These are phyloP conservation scores for Drosophila malerkotliana DNA, from an alignment of 1,140 invertebrate genomes.

Conservation along the genomic window DNA sequence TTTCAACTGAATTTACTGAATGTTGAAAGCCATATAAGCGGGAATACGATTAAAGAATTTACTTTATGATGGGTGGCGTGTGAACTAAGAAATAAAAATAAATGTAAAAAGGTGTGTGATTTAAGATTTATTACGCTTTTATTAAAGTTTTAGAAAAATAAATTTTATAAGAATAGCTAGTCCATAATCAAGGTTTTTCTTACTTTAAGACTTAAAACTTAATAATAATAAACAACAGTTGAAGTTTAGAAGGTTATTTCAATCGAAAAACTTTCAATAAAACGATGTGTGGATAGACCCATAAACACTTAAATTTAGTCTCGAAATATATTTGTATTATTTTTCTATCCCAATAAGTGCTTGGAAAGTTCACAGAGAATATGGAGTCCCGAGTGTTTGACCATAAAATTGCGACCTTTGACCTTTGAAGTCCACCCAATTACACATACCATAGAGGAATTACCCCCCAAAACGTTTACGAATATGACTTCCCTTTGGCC, in stretches of 20 bases:
- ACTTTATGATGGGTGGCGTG: neutral
- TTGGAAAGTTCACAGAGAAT: neutral
- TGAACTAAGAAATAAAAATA: conserved; percentile 1
- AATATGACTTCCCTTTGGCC: conserved; percentile 23
- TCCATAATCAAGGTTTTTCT: too few species aligned
- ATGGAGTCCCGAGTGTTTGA: neutral
- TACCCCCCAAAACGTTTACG: conserved; percentile 10
- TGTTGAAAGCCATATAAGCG: conserved; percentile 1
- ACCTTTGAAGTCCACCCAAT: conserved; percentile 23
- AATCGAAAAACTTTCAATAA: neutral
- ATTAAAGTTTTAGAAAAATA: too few species aligned
- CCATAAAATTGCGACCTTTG: conserved; percentile 14
- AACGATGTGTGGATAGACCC: neutral
- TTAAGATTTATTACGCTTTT: neutral
- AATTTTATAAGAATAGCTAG: too few species aligned
- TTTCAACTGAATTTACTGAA: conserved; percentile 4
- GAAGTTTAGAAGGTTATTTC: neutral
- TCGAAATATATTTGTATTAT: neutral
- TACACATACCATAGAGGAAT: conserved; percentile 8
- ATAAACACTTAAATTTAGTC: neutral
- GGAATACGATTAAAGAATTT: conserved; percentile 1
- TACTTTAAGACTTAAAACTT: too few species aligned
- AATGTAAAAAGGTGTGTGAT: neutral
- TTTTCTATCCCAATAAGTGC: conserved; percentile 1
- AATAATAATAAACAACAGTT: too few species aligned